These are phyloP conservation scores for Atta colombica DNA, from an alignment of 1,140 invertebrate species.

Conservation along the genomic window DNA sequence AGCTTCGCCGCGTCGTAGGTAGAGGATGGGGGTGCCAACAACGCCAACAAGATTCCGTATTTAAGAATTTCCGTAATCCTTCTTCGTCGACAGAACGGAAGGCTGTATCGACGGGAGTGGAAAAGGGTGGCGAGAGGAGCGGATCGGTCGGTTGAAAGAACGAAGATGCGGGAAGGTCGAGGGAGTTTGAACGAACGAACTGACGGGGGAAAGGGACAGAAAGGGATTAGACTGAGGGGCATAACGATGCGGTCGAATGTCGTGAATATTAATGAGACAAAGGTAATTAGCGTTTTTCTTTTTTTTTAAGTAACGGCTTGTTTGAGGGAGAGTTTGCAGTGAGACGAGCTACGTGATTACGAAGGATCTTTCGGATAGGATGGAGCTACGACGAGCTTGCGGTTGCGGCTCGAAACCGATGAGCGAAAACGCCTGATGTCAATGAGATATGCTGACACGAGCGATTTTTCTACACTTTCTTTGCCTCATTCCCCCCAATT, in stretches of 20 bases:
- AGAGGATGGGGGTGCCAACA: constrained; percentile 54
- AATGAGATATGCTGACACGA: constrained; percentile 83
- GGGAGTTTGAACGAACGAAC: constrained; percentile 57
- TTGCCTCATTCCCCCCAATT: constrained; percentile 59
- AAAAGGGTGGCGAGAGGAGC: constrained; percentile 38
- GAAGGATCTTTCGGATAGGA: constrained; percentile 68
- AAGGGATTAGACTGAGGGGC: constrained; percentile 82
- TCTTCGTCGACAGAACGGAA: constrained; percentile 73
- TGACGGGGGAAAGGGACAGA: constrained; percentile 37
- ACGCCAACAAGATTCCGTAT: constrained; percentile 74
- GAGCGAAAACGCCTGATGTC: constrained; percentile 78
- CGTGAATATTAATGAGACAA: constrained; percentile 87
- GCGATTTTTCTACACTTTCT: constrained; percentile 80
- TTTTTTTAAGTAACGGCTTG: constrained; percentile 84
- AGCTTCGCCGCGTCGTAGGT: constrained; percentile 31
- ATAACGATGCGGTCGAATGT: constrained; percentile 86
- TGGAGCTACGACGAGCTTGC: constrained; percentile 20
- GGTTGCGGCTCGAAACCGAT: constrained; percentile 67
- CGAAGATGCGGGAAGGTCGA: constrained; percentile 72
- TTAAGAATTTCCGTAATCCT: constrained; percentile 81
- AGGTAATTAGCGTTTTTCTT: constrained; percentile 85
- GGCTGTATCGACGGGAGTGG: constrained; percentile 70
- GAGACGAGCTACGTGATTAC: constrained; percentile 84
- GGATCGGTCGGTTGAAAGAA: constrained; percentile 72
- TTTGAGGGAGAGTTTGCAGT: constrained; percentile 82